Evolutionary conservation across 2,113 vertebrate species (phyloP).

Genomic region (Scortum barcoo): DNA sequence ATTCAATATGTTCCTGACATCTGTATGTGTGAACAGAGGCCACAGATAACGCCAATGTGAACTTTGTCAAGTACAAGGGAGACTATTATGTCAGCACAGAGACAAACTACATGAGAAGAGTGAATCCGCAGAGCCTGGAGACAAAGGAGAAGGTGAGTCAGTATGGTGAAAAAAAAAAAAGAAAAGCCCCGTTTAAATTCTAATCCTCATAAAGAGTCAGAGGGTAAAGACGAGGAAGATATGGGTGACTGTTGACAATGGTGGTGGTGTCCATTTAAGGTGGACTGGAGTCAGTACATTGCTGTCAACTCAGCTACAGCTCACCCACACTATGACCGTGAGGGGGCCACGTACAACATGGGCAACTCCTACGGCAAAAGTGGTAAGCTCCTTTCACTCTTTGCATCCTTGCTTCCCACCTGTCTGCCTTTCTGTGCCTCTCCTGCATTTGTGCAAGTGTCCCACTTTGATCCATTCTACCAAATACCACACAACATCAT

Average conservation of each 20-base stretch:
- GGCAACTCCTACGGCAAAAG: constrained; percentile 90
- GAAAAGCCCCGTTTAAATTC: not conserved
- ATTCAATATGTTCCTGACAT: constrained; percentile 34
- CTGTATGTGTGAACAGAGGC: constrained; percentile 82
- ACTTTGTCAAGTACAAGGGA: constrained; percentile 91
- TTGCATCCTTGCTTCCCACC: not conserved
- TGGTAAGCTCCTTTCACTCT: constrained; percentile 49
- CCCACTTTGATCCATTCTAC: not conserved
- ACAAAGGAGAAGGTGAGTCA: constrained; percentile 90
- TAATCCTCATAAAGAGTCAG: not conserved
- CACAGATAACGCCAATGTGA: constrained; percentile 92
- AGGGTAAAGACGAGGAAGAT: not conserved
- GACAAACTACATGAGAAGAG: constrained; percentile 89
- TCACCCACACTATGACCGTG: constrained; percentile 92
- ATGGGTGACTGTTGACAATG: not conserved
- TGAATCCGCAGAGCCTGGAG: constrained; percentile 90
- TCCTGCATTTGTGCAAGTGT: not conserved
- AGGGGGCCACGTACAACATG: constrained; percentile 95
- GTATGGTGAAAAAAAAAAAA: not conserved
- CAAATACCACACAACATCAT: not conserved
- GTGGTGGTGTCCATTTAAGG: constrained; percentile 76
- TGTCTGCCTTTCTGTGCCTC: not conserved
- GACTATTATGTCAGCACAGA: constrained; percentile 93
- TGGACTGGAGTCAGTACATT: constrained; percentile 92
- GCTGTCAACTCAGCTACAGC: constrained; percentile 94